A percentile compares a stretch with the other conserved stretches of the same genome.
Evolutionary conservation across 2,888 invertebrate genomes (phyloP).

Genomic region (Germaria angustata): DNA sequence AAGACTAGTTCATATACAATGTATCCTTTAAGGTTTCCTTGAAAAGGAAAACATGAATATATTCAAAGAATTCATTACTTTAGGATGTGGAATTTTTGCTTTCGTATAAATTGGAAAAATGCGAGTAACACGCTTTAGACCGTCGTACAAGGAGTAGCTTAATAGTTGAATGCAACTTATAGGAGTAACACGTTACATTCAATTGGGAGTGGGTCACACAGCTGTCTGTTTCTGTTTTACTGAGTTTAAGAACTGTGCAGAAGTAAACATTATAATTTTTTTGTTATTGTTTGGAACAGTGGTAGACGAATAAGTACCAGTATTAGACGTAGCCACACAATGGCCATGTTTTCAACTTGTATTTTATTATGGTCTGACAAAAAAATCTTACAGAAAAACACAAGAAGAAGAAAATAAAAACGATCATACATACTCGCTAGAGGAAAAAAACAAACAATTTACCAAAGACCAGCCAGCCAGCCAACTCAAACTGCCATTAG

Average conservation of each 20-base stretch:
- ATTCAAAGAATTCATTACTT: constrained; percentile 22
- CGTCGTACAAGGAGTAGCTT: constrained; percentile 39
- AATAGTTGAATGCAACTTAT: constrained; percentile 52
- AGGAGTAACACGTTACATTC: constrained; percentile 55
- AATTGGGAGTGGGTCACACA: constrained; percentile 69
- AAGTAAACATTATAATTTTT: constrained; percentile 41
- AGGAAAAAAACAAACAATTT: constrained; percentile 27
- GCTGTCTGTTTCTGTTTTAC: constrained; percentile 53
- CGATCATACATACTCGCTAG: background rate
- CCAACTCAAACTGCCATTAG: constrained; percentile 45
- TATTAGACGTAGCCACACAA: background rate
- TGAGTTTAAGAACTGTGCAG: constrained; percentile 26
- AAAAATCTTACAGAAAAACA: constrained; percentile 3
- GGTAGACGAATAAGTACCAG: constrained; percentile 15
- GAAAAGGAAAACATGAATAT: too few relatives aligned
- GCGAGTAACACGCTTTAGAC: constrained; percentile 51
- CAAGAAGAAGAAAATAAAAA: background rate
- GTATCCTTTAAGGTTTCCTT: too few relatives aligned
- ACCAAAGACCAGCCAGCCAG: constrained; percentile 30
- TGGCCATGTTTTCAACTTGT: constrained; percentile 19
- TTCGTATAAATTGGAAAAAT: constrained; percentile 38
- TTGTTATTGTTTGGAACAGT: constrained; percentile 26
- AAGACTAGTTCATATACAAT: too few relatives aligned
- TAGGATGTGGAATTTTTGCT: background rate
- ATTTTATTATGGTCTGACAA: constrained; percentile 10